Evolutionary conservation across 2,888 invertebrate genomes (phyloP), one percentile per base, ranked within the genome.

Genomic region (Biston stratarius): DNA sequence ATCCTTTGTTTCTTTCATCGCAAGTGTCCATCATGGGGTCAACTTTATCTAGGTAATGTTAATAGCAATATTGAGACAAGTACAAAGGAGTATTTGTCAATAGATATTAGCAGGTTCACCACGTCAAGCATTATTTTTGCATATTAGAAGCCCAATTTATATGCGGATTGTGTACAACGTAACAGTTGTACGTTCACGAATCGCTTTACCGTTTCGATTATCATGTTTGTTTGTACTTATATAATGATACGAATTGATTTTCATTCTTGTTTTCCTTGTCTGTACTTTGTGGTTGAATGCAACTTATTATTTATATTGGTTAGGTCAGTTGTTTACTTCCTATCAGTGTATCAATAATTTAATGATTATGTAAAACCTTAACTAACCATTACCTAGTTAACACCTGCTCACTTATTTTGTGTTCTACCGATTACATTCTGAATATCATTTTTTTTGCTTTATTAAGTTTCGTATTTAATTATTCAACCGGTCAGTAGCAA

Each of bases 151-250:
- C 67, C 74, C 77, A 72, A 81, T 83, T 83, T 77, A 75, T 74
- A 83, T 83, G 79, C 83, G 72, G 71, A 77, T 78, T 76, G 80
- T 80, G 81, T 81, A 51, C 61, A 33, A 12, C 42, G 55, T 60
- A 61, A 65, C 68, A 24, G 61, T 67, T 67, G 58, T 48, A 47
- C 59, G 36, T 44, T 65, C 49, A 44, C 59, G 40, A 64, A 59
- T 59, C 64, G 59, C 67, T 71, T 74, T 69, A 57, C 72, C 72
- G 65, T 67, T 71, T 66, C 60, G 61, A 61, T 74, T 69, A 72
- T 74, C 71, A 66, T 67, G 56, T 49, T 51, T 45, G 45, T 51
- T 9, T 38, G 6, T 38, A 36, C 52, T 67, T 56, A 53, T 62
- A 40, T 56, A 52, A 45, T 34, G 33, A 15, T 12, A 48, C 38